Conservation (phyloP, 2,113 vertebrate species). For the Lasiurus borealis region DNA sequence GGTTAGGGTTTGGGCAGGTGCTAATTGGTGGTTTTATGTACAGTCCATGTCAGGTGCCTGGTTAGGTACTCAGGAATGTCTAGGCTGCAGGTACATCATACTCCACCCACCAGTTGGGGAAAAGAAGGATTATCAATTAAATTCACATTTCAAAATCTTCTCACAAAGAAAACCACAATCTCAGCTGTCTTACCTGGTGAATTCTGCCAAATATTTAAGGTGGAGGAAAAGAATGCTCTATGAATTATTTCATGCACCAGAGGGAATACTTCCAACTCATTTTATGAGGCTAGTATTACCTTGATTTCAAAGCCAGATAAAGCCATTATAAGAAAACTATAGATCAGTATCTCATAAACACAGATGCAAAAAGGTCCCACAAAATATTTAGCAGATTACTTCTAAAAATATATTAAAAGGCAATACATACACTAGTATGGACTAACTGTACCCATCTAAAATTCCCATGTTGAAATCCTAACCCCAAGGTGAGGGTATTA, state of each 20-base stretch:
- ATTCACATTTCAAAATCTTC: conserved; percentile 21
- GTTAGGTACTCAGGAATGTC: too few species aligned
- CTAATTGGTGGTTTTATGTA: too few species aligned
- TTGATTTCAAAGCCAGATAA: neutral
- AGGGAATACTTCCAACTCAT: neutral
- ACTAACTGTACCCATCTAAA: neutral
- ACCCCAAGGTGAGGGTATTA: neutral
- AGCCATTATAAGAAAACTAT: neutral
- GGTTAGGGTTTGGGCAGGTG: too few species aligned
- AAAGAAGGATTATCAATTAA: neutral
- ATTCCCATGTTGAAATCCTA: neutral
- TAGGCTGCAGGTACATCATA: too few species aligned
- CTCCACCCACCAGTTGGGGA: too few species aligned
- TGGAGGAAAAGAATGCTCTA: neutral
- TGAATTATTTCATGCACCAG: conserved; percentile 8
- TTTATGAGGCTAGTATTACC: neutral
- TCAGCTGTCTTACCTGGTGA: neutral
- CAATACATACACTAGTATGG: neutral
- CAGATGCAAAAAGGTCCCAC: neutral
- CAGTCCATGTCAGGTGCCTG: too few species aligned
- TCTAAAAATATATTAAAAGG: neutral
- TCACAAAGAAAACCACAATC: conserved; percentile 8
- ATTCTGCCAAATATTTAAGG: conserved; percentile 24
- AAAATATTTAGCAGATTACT: conserved; percentile 2
- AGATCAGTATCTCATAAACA: neutral